Evolutionary conservation across 92 coral and sea anemone species (phyloP).

Genomic region (Parazoanthus darwini): DNA sequence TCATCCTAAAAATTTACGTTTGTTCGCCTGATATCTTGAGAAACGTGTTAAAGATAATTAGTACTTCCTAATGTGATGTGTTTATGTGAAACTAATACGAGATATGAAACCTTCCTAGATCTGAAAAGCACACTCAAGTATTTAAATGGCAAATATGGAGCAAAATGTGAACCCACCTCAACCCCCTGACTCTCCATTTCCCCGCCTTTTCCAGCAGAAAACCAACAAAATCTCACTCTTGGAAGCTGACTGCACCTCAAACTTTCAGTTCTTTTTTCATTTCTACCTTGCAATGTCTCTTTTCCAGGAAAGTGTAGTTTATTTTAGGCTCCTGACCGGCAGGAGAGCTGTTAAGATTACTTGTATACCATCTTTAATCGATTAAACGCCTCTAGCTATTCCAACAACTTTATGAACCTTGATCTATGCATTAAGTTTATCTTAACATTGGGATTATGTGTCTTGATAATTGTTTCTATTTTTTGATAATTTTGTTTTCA

Average conservation of each 20-base stretch:
- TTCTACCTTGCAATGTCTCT: not conserved
- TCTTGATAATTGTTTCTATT: too few species aligned
- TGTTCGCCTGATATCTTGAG: too few species aligned
- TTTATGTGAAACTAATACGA: too few species aligned
- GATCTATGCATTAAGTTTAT: too few species aligned
- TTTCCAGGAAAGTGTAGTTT: not conserved
- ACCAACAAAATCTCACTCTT: not conserved
- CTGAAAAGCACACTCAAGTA: not conserved
- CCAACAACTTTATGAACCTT: not conserved
- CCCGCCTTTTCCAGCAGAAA: not conserved
- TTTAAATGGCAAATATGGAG: not conserved
- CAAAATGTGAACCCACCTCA: not conserved
- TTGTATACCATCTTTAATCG: not conserved
- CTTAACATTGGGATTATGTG: not conserved
- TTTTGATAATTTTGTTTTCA: too few species aligned
- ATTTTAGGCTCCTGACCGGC: constrained; percentile 23
- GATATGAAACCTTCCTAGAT: not conserved
- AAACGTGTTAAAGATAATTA: too few species aligned
- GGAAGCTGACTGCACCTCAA: not conserved
- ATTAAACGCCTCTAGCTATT: not conserved
- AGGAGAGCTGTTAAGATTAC: not conserved
- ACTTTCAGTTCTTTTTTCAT: not conserved
- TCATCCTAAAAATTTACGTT: too few species aligned
- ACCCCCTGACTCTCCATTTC: not conserved
- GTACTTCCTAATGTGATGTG: too few species aligned